These are phyloP conservation scores for Laticauda laticaudata DNA, from an alignment of 2,113 vertebrate genomes.

Conservation along the genomic window DNA sequence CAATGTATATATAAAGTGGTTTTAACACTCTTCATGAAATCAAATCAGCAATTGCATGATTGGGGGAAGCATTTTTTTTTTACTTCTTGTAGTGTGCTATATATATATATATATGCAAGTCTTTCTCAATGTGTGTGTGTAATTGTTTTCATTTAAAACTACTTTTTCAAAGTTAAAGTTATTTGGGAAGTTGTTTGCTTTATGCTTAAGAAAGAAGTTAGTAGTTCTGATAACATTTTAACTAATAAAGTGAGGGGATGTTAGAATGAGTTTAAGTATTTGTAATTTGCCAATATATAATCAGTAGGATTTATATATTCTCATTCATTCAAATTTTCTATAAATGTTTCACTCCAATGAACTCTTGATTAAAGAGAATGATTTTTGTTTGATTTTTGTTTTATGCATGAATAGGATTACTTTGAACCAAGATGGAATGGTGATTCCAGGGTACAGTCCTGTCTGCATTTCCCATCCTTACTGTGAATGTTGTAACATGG, in stretches of 20 bases:
- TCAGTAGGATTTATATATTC: not conserved
- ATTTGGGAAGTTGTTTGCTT: slow-evolving; percentile 24
- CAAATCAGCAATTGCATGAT: not conserved
- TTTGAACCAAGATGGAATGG: not conserved
- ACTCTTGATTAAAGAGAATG: not conserved
- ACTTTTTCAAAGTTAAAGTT: not conserved
- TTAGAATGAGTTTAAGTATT: not conserved
- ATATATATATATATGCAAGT: not conserved
- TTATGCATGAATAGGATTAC: not conserved
- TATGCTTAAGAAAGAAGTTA: not conserved
- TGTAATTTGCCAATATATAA: not conserved
- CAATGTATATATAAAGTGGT: not conserved
- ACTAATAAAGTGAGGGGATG: slow-evolving; percentile 14
- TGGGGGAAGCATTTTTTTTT: not conserved
- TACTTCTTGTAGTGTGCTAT: not conserved
- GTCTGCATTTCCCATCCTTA: not conserved
- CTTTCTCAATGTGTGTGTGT: not conserved
- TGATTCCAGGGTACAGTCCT: not conserved
- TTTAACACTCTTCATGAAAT: not conserved
- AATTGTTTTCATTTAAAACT: not conserved
- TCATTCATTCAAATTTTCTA: not conserved
- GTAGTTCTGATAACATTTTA: slow-evolving; percentile 18
- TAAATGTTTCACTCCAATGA: not conserved
- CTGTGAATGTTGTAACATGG: not conserved
- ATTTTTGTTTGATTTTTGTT: not conserved